Percentiles rank a stretch among this genome's conserved stretches.
phyloP scores from a whole-genome alignment of 1,140 invertebrate species.

The Phymorhynchus buccinoides region DNA sequence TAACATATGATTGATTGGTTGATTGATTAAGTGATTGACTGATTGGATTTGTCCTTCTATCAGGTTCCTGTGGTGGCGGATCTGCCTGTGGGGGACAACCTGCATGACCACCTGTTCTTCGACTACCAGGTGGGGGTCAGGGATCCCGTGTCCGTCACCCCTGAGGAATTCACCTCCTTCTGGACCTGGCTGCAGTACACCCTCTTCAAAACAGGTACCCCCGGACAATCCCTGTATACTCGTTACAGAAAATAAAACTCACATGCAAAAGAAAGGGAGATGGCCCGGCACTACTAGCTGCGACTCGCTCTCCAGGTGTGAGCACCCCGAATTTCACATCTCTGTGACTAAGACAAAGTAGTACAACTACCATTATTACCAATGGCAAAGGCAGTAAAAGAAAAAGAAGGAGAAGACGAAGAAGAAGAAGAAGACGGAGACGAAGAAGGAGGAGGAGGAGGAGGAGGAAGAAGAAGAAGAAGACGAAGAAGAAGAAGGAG shows the following conservation, averaged over 20 bases:
- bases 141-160: constrained; percentile 18
- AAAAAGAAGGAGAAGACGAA: too few relatives aligned
- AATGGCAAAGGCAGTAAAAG: too few relatives aligned
- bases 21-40: not conserved
- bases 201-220: constrained; percentile 41
- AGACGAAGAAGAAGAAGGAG: too few relatives aligned
- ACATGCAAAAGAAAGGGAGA: not conserved
- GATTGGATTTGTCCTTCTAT: not conserved
- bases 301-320: too few relatives aligned
- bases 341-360: too few relatives aligned
- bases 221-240: too few relatives aligned
- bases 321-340: not conserved
- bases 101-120: constrained; percentile 80
- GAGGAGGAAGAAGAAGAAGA: too few relatives aligned
- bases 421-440: too few relatives aligned
- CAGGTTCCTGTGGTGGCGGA: constrained; percentile 73
- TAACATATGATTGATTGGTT: too few relatives aligned
- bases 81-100: constrained; percentile 88
- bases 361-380: too few relatives aligned
- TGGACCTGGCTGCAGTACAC: constrained; percentile 43
- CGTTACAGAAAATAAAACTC: not conserved
- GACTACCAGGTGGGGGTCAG: constrained; percentile 29
- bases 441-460: too few relatives aligned
- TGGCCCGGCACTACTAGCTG: too few relatives aligned
- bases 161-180: constrained; percentile 6